Base-by-base conservation (phyloP, 92 coral and sea anemone species). In the Phenganax marumi region DNA sequence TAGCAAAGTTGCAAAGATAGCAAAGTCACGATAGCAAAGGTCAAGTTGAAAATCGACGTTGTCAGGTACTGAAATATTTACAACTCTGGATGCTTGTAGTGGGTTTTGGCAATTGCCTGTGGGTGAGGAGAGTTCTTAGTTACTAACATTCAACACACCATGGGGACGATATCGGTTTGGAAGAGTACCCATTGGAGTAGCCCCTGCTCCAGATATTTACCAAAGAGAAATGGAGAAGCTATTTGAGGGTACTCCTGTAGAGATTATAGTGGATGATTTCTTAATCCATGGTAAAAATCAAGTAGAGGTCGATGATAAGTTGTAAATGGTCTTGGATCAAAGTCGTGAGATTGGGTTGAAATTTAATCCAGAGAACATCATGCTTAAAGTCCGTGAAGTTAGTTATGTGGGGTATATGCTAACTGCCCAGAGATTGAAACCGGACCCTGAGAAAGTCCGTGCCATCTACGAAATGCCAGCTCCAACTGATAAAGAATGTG, bases 151-250 rank as follows among this genome's bases (percentile, higher is more conserved):
- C 73, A 86, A 89, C 17, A 86, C 85, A 6, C 92, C 89, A 1
- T 86, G 92, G 87, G 84, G 89, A 0, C 19, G 51, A 26, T n/a
- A n/a, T n/a, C n/a, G 85, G 22, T 77, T 86, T 22, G 70, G 85
- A 7, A 56, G 92, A 75, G 78, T 89, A 17, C 85, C 92, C 13
- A 52, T 83, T 77, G 87, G 84, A 16, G 86, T 89, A 17, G 60
- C 74, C 12, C 24, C 86, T 0, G 90, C 85, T 0, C 86, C 84
- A 14, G 88, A 87, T 50, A 78, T 90, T 18, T 87, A 90, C 82
- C 89, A 90, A 57, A 63, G 92, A 62, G 86, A 87, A 80, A 87
- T 87, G 85, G 88, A 57, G 43, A 70, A 80, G 51, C 82, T 89
- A 7, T 87, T 89, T 47, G 73, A 47, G 77, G 88, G 84, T 75